phyloP scores from a whole-genome alignment of 2,113 vertebrate genomes.

The Smithornis capensis region DNA sequence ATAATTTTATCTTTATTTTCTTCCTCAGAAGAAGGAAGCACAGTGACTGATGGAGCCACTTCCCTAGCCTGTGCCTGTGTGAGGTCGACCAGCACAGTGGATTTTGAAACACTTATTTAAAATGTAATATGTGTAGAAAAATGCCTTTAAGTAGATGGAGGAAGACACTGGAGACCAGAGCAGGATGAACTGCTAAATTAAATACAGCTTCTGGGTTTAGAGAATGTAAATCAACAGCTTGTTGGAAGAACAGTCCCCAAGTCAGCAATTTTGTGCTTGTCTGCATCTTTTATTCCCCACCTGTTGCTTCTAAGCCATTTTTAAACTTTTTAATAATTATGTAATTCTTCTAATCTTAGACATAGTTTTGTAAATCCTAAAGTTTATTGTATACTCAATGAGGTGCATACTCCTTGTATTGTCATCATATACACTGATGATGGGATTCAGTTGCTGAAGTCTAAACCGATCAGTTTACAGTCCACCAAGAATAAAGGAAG shows the following conservation, averaged over 20 bases:
- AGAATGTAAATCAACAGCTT: background rate
- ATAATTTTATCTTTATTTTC: background rate
- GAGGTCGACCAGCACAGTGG: background rate
- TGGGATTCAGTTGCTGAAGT: background rate
- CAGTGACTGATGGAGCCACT: background rate
- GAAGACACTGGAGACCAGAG: background rate
- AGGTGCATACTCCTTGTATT: background rate
- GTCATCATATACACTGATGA: background rate
- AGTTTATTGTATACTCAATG: background rate
- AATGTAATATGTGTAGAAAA: constrained; percentile 3
- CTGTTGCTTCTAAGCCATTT: background rate
- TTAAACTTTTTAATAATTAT: background rate
- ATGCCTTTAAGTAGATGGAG: background rate
- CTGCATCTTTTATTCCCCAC: background rate
- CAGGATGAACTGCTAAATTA: constrained; percentile 3
- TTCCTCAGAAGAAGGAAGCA: background rate
- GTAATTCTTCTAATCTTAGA: background rate
- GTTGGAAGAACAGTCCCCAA: background rate
- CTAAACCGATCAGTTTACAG: background rate
- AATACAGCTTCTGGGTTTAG: constrained; percentile 16
- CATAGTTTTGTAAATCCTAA: background rate
- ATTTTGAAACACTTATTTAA: background rate
- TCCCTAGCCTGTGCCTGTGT: background rate
- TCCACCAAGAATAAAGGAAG: background rate
- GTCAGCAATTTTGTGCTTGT: background rate